Base-by-base conservation (phyloP, 2,888 invertebrate genomes). In the Lasioglossum leucozonium region DNA sequence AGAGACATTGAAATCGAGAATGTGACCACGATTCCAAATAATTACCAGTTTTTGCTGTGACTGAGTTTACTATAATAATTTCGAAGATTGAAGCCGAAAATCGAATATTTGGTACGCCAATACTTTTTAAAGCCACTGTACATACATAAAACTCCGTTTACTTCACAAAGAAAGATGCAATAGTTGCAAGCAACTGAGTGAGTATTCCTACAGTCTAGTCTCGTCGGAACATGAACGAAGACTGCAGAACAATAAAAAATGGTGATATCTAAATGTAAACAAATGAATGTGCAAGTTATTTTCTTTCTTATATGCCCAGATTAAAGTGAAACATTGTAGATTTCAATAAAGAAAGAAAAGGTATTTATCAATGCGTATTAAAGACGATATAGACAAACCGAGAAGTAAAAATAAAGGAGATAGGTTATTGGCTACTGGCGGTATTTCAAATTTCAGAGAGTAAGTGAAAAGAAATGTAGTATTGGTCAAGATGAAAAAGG, bases 221-320 rank as follows among this genome's bases (percentile, higher is more conserved):
- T 34, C 1, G n/a, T n/a, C 11, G 26, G 13, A n/a, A 58, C 26
- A 26, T n/a, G 4, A 58, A 26, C 26, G 13, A 26, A 10, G 58
- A n/a, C 3, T 26, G 26, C n/a, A n/a, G 58, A 8, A 58, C 58
- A 58, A 26, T 58, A 26, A 58, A 58, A 40, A 26, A 40, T 26
- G 26, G 26, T 13, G 42, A 16, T 40, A 71, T 71, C 42, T 42
- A 40, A 71, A 16, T n/a, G 40, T 42, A 71, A 71, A 13, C 71
- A 37, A 73, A 55, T 73, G 55, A 55, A 55, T 37, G 55, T 37
- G 51, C 34, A 13, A n/a, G 37, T 69, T 69, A n/a, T 71, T 42
- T n/a, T 71, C n/a, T 40, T n/a, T 42, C 40, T 40, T 16, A 13
- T 71, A 16, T n/a, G 51, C 51, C 8, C 4, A 71, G 40, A 71